phyloP scores from a whole-genome alignment of 2,797 vertebrate genomes.

The Poecilia velifera region DNA sequence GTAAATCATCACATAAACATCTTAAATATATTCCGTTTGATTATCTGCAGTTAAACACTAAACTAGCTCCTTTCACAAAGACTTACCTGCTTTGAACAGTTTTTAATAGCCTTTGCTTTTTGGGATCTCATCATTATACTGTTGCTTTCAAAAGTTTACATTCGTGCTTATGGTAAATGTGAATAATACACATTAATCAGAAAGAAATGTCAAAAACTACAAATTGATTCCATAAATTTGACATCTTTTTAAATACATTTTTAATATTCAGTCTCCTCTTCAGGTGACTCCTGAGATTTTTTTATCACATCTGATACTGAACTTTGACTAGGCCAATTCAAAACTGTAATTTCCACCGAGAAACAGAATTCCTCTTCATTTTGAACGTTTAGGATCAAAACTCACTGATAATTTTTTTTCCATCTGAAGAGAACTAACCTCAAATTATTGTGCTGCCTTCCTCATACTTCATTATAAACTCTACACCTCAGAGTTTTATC shows the following conservation, averaged over 20 bases:
- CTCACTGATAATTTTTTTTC: too few relatives aligned
- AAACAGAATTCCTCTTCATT: neutral
- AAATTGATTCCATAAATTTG: neutral
- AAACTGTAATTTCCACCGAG: neutral
- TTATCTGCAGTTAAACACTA: neutral
- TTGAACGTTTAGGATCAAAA: too few relatives aligned
- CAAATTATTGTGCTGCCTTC: neutral
- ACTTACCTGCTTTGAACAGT: neutral
- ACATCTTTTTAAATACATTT: neutral
- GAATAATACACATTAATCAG: neutral
- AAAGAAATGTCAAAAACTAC: too few relatives aligned
- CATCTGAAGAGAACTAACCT: neutral
- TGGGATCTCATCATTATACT: neutral
- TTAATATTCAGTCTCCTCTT: neutral
- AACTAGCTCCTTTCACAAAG: neutral
- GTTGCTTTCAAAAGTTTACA: neutral
- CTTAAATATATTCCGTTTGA: neutral
- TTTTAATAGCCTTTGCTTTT: neutral
- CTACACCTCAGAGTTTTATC: neutral
- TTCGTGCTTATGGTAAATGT: neutral
- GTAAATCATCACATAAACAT: neutral
- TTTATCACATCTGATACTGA: neutral
- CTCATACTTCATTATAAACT: neutral
- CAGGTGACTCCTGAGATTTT: neutral
- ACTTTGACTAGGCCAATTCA: neutral